Evolutionary conservation across 2,113 vertebrate genomes (phyloP).

Genomic region (Mustela lutreola): DNA sequence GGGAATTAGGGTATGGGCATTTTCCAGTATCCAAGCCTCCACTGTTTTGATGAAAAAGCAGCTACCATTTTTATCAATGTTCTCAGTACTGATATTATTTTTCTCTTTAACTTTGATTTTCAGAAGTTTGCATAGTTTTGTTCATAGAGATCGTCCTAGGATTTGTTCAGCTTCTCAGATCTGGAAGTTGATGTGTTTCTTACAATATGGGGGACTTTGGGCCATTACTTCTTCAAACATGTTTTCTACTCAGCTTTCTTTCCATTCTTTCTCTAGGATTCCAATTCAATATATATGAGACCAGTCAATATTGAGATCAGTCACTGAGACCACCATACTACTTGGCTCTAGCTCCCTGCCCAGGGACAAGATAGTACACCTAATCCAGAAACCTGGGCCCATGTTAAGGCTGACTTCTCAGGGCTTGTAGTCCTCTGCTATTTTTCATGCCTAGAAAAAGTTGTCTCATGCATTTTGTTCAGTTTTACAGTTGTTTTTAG

Average conservation of each 20-base stretch:
- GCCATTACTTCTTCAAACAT: background rate
- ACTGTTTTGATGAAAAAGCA: background rate
- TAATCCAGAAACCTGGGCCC: background rate
- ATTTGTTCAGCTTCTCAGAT: background rate
- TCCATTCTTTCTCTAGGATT: background rate
- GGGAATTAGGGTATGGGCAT: background rate
- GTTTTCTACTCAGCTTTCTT: background rate
- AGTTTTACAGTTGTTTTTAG: constrained; percentile 48
- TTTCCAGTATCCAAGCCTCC: background rate
- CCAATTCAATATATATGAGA: background rate
- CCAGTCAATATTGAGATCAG: background rate
- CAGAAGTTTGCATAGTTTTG: background rate
- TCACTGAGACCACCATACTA: background rate
- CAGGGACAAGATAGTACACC: background rate
- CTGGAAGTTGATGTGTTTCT: background rate
- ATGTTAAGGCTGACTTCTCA: background rate
- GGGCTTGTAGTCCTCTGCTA: background rate
- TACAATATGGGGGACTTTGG: background rate
- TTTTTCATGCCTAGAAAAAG: background rate
- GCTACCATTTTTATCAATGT: background rate
- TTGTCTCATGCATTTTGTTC: background rate
- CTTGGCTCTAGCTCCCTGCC: background rate
- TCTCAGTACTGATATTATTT: background rate
- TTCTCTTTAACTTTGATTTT: background rate
- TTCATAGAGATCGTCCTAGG: background rate